Conservation (phyloP, 1,140 invertebrate genomes). For the Pomacea maculata region DNA sequence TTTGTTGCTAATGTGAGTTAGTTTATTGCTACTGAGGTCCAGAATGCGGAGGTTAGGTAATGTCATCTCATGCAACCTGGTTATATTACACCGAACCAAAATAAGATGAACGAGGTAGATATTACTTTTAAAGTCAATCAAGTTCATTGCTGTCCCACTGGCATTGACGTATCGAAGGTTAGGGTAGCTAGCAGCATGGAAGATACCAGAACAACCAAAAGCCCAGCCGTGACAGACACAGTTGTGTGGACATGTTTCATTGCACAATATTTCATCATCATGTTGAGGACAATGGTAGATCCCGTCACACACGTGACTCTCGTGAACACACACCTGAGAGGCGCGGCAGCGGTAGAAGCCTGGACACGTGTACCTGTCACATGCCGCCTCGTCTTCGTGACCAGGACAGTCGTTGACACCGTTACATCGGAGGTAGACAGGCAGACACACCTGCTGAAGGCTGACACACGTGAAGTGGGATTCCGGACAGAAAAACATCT, state of each 20-base stretch:
- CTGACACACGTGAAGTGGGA: background rate
- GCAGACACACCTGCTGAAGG: background rate
- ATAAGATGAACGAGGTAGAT: background rate
- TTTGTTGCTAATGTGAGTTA: background rate
- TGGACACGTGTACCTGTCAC: constrained; percentile 13
- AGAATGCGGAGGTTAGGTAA: background rate
- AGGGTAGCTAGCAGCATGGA: background rate
- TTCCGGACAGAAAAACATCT: background rate
- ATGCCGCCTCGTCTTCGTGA: constrained; percentile 4
- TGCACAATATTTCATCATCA: constrained; percentile 11
- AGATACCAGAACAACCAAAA: background rate
- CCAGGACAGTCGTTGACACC: constrained; percentile 10
- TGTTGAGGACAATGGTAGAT: constrained; percentile 9
- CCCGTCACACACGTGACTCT: constrained; percentile 24
- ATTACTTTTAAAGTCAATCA: background rate
- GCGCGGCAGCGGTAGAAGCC: constrained; percentile 18
- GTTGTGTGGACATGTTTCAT: background rate
- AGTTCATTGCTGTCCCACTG: background rate
- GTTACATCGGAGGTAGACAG: constrained; percentile 2
- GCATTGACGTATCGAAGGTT: background rate
- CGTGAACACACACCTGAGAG: constrained; percentile 10
- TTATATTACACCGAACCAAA: background rate
- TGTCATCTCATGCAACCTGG: background rate
- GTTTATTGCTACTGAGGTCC: background rate
- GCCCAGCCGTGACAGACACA: constrained; percentile 14